Percentiles rank a stretch among this genome's conserved stretches.
Conservation (phyloP, 30 jellyfish, hydroid and myxozoan genomes). For the Morbakka virulenta region DNA sequence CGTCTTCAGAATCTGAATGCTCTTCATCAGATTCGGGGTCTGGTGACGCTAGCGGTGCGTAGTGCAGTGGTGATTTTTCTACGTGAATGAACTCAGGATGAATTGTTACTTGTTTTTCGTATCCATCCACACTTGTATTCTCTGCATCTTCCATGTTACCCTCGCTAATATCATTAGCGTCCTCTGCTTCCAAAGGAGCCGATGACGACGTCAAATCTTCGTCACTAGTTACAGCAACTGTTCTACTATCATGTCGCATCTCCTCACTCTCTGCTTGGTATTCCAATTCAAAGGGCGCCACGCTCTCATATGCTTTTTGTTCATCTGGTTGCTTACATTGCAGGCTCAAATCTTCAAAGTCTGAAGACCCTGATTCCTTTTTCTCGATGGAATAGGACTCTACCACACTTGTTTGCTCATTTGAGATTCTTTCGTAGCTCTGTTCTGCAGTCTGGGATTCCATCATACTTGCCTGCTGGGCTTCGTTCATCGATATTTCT, state of each 20-base stretch:
- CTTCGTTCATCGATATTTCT: neutral
- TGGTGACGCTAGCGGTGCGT: neutral
- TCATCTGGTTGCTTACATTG: neutral
- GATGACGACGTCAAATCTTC: neutral
- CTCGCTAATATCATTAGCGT: neutral
- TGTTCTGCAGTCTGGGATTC: neutral
- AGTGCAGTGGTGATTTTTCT: neutral
- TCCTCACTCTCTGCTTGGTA: neutral
- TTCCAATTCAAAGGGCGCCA: neutral
- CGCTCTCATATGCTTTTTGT: neutral
- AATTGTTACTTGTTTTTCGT: neutral
- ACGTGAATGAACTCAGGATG: neutral
- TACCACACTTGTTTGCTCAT: neutral
- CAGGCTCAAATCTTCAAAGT: neutral
- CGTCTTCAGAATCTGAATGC: neutral
- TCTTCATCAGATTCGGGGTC: neutral
- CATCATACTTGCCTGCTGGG: neutral
- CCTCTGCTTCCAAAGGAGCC: neutral
- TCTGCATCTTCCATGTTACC: neutral
- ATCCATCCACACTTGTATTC: neutral
- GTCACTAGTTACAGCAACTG: neutral
- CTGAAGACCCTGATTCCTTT: neutral
- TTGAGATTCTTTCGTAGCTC: neutral
- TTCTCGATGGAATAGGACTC: neutral
- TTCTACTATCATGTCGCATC: neutral